Conservation (phyloP, 64 coral and sea anemone genomes). For the Montipora capricornis region DNA sequence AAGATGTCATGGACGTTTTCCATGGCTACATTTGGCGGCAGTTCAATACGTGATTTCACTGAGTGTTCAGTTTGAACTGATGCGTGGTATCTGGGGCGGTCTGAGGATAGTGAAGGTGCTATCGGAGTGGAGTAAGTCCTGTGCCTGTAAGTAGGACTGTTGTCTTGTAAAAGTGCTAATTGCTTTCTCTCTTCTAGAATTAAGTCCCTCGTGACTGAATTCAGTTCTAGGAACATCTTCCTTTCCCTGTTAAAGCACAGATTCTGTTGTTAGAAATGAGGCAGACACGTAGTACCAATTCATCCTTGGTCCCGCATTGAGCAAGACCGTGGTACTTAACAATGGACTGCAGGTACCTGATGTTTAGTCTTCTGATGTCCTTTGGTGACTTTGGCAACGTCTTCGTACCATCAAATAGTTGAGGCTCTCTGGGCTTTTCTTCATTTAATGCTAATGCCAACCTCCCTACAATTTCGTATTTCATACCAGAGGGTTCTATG, state of each 20-base stretch:
- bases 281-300: constrained; percentile 20
- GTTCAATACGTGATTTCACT: background rate
- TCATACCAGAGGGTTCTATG: constrained; percentile 1
- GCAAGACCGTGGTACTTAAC: constrained; percentile 41
- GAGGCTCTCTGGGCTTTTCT: background rate
- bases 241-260: constrained; percentile 30
- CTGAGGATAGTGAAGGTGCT: constrained; percentile 25
- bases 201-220: constrained; percentile 15
- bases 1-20: constrained; percentile 47
- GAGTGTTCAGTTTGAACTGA: constrained; percentile 37
- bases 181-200: constrained; percentile 37
- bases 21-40: background rate
- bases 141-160: constrained; percentile 27
- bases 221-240: constrained; percentile 58
- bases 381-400: constrained; percentile 46
- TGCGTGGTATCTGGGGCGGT: constrained; percentile 48
- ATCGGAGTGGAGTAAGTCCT: constrained; percentile 53
- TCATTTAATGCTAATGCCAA: background rate
- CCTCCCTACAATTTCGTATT: background rate
- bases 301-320: constrained; percentile 36
- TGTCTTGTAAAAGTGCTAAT: background rate
- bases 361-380: constrained; percentile 41
- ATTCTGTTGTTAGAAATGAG: constrained; percentile 60
- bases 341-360: constrained; percentile 46
- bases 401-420: constrained; percentile 19